These are phyloP conservation scores for Hoplostethus mediterraneus DNA, from an alignment of 2,797 vertebrate genomes.

Conservation along the genomic window DNA sequence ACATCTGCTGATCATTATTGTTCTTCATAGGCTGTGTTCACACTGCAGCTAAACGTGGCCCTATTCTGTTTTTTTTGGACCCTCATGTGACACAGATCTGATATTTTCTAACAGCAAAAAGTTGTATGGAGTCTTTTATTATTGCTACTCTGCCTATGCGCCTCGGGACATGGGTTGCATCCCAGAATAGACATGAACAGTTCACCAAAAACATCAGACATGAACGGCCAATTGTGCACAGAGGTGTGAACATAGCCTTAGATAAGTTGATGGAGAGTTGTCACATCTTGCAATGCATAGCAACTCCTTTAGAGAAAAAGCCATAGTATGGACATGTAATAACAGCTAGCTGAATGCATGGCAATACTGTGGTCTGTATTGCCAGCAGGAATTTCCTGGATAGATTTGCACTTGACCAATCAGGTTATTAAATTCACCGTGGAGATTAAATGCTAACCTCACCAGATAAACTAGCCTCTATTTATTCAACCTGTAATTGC, in stretches of 20 bases:
- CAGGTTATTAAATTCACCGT: not conserved
- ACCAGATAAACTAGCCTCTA: not conserved
- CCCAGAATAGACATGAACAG: too few relatives aligned
- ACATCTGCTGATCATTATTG: conserved; percentile 16
- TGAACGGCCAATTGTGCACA: not conserved
- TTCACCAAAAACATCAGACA: too few relatives aligned
- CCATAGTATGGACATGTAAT: conserved; percentile 21
- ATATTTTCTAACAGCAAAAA: too few relatives aligned
- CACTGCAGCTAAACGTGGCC: not conserved
- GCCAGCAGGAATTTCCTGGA: conserved; percentile 15
- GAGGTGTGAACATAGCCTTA: not conserved
- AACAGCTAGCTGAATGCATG: not conserved
- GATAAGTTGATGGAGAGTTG: not conserved
- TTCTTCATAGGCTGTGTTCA: not conserved
- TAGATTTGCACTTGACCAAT: conserved; percentile 38
- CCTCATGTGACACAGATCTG: too few relatives aligned
- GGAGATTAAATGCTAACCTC: not conserved
- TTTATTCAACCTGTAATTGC: not conserved
- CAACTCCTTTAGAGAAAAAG: conserved; percentile 31
- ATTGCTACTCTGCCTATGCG: too few relatives aligned
- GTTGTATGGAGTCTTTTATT: too few relatives aligned
- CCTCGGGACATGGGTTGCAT: too few relatives aligned
- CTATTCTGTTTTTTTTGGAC: too few relatives aligned
- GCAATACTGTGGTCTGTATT: not conserved
- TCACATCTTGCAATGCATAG: not conserved